Conservation (phyloP, 92 coral and sea anemone species). For the Actinernus sp. region DNA sequence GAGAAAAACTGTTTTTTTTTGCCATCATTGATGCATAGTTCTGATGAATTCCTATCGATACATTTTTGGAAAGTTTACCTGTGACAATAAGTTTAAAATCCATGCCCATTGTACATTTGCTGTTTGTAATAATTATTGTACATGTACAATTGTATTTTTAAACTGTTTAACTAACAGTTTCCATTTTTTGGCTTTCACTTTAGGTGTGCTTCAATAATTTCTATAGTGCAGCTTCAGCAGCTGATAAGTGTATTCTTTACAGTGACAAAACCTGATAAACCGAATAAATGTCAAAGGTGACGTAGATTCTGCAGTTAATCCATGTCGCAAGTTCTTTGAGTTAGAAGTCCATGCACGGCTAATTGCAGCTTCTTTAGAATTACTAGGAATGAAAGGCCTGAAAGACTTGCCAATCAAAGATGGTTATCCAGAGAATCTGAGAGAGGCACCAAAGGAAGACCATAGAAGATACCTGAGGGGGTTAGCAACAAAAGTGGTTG, state of each 20-base stretch:
- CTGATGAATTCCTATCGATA: too few species aligned
- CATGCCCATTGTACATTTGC: too few species aligned
- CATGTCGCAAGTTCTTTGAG: constrained; percentile 65
- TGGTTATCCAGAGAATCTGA: constrained; percentile 13
- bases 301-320: constrained; percentile 68
- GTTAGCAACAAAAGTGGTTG: constrained; percentile 59
- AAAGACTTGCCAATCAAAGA: constrained; percentile 38
- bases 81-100: too few species aligned
- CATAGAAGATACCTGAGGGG: constrained; percentile 48
- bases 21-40: too few species aligned
- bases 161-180: too few species aligned
- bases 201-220: constrained; percentile 55
- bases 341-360: constrained; percentile 73
- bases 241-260: constrained; percentile 73
- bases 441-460: constrained; percentile 35
- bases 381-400: constrained; percentile 60
- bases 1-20: too few species aligned
- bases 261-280: constrained; percentile 76
- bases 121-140: too few species aligned
- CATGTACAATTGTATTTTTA: too few species aligned
- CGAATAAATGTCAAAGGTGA: constrained; percentile 72
- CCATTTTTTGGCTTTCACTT: too few species aligned
- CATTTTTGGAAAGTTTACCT: too few species aligned
- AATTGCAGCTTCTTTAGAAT: constrained; percentile 65
- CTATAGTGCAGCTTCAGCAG: constrained; percentile 52